Evolutionary conservation across 2,797 vertebrate genomes (phyloP).

Genomic region (Gymnothorax reevesii): DNA sequence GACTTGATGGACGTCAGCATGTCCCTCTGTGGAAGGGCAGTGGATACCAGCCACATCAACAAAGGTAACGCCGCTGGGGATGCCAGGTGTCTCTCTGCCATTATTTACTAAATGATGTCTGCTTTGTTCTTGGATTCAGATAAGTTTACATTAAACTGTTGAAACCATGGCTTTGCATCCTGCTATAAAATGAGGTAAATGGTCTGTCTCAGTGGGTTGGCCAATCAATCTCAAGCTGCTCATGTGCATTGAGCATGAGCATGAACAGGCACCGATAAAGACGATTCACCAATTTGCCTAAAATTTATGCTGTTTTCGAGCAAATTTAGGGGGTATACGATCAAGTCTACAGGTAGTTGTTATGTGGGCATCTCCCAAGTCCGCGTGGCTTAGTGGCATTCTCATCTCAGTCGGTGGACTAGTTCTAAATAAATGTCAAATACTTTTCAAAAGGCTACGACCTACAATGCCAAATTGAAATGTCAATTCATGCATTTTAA

Average conservation of each 20-base stretch:
- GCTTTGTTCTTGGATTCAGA: neutral
- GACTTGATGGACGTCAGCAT: conserved; percentile 72
- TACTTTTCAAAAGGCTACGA: neutral
- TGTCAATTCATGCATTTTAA: neutral
- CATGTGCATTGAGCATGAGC: too few relatives aligned
- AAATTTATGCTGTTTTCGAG: too few relatives aligned
- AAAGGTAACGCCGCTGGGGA: conserved; percentile 62
- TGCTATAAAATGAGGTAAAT: too few relatives aligned
- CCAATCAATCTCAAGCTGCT: too few relatives aligned
- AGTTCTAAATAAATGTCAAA: neutral
- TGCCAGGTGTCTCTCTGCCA: neutral
- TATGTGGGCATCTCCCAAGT: too few relatives aligned
- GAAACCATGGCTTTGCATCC: neutral
- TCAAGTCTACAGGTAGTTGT: too few relatives aligned
- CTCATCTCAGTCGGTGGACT: too few relatives aligned
- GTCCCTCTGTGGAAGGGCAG: conserved; percentile 87
- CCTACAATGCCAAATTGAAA: neutral
- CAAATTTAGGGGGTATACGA: too few relatives aligned
- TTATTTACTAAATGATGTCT: neutral
- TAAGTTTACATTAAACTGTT: neutral
- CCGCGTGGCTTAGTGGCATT: too few relatives aligned
- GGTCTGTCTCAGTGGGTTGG: too few relatives aligned
- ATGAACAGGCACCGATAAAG: too few relatives aligned
- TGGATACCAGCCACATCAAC: conserved; percentile 78
- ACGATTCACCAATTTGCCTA: too few relatives aligned